These are phyloP conservation scores for Ruditapes philippinarum DNA, from an alignment of 1,140 invertebrate species.

Conservation along the genomic window DNA sequence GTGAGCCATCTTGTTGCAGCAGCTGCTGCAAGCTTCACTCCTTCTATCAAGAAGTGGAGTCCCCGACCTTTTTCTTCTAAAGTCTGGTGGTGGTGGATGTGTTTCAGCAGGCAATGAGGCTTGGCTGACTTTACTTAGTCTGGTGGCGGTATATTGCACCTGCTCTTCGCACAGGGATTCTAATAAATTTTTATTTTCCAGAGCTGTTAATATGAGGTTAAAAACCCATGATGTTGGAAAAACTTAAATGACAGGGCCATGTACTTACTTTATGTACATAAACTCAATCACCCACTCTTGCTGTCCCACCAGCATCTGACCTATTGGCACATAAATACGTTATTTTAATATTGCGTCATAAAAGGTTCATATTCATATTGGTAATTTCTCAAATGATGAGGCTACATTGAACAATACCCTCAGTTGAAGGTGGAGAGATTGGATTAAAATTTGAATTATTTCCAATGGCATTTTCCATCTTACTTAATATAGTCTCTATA, in stretches of 20 bases:
- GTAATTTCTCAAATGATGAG: no score
- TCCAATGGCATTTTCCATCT: not conserved
- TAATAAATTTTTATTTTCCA: not conserved
- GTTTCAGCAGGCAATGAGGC: not conserved
- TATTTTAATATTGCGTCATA: no score
- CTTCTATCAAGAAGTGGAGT: not conserved
- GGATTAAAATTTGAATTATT: not conserved
- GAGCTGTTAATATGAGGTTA: no score
- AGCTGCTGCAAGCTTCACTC: not conserved
- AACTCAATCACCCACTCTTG: no score
- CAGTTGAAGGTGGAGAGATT: not conserved
- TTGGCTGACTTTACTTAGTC: not conserved
- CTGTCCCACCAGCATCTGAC: no score
- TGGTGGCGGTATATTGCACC: not conserved
- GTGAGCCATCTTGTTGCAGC: not conserved
- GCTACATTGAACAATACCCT: no score
- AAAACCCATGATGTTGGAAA: no score
- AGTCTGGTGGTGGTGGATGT: constrained; percentile 21
- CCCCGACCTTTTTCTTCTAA: not conserved
- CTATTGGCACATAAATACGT: no score
- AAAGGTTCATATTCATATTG: no score
- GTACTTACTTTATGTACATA: no score
- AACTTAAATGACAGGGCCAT: no score
- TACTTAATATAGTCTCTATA: no score
- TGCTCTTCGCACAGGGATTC: not conserved